These are phyloP conservation scores for Cyprinodon tularosa DNA, from an alignment of 2,113 vertebrate genomes.

Conservation along the genomic window DNA sequence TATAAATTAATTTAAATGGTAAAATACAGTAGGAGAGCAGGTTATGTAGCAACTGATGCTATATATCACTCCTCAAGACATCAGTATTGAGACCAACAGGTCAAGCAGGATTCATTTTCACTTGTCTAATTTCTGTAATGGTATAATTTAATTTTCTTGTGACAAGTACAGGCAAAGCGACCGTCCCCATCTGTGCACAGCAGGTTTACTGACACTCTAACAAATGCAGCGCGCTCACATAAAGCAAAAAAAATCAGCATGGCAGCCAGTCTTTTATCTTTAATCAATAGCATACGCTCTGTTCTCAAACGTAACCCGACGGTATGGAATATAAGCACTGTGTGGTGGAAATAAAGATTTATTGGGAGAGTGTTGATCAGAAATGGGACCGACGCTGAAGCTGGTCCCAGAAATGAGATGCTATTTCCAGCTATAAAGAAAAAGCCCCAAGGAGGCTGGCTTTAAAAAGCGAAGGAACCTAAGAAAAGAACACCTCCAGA, in stretches of 20 bases:
- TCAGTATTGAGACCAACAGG: slow-evolving; percentile 32
- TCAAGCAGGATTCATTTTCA: slow-evolving; percentile 53
- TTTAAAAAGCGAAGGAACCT: slow-evolving; percentile 38
- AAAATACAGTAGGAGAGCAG: no score
- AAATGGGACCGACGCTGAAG: slow-evolving; percentile 20
- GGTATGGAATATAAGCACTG: not conserved
- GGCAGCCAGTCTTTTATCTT: not conserved
- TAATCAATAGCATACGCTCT: not conserved
- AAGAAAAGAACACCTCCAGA: slow-evolving; percentile 17
- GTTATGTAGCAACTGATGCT: not conserved
- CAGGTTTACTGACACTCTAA: slow-evolving; percentile 7
- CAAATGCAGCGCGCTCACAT: slow-evolving; percentile 3
- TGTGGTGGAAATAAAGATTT: slow-evolving; percentile 15
- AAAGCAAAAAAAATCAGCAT: not conserved
- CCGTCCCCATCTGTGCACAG: slow-evolving; percentile 30
- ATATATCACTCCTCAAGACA: slow-evolving; percentile 25
- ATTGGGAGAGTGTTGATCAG: slow-evolving; percentile 29
- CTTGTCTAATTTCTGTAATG: slow-evolving; percentile 35
- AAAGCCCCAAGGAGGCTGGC: slow-evolving; percentile 55
- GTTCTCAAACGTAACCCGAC: slow-evolving; percentile 13
- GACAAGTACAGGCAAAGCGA: slow-evolving; percentile 51
- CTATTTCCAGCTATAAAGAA: slow-evolving; percentile 69
- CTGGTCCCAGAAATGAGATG: slow-evolving; percentile 60
- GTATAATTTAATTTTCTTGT: slow-evolving; percentile 52
- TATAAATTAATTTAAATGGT: no score